Base-by-base conservation (phyloP, 2,113 vertebrate species). In the Ictalurus furcatus region DNA sequence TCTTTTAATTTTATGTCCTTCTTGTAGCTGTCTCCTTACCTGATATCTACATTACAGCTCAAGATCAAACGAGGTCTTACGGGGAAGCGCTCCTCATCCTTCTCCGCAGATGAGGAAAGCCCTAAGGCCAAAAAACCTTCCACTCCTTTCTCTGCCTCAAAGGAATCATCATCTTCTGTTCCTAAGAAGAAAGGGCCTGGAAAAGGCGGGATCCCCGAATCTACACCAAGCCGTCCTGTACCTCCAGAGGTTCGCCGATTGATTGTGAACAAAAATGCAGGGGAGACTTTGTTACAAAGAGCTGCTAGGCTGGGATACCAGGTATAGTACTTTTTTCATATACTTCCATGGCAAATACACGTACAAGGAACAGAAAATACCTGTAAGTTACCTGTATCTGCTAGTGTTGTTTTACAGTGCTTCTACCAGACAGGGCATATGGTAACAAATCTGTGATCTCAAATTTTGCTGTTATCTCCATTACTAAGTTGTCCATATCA, bases 181-280 rank as follows among this genome's bases (percentile, higher is more conserved):
- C 91, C 85, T 92, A 94, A 76, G 94, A 97, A 94, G 94, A 97
- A 88, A 94, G 91, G 88, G 94, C 90, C 90, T 89, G 96, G 94
- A 86, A 95, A 17, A 95, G 95, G 84, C 93, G 94, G 69, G 84
- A 89, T 93, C 56, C 92, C 94, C 0, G 98, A 99, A 74, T 88
- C 93, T 16, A 95, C 97, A 0, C 40, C 90, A 0, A 92, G 95
- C 79, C 96, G 95, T 74, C 96, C 95, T 0, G 83, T 98, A 88
- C 98, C 98, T 58, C 98, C 98, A 0, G 98, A 99, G 88, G 98
- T 98, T 23, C 97, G 98, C 12, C 95, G 98, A 65, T 95, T 99
- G 91, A 99, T 99, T 0, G 98, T 99, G 82, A 99, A 99, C 95
- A 99, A 99, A 93, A 99, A 99, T 0, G 98, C 98, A 0, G 98